Evolutionary conservation across 1,140 invertebrate species (phyloP).

Genomic region (Pseudomyrmex dendroicus): DNA sequence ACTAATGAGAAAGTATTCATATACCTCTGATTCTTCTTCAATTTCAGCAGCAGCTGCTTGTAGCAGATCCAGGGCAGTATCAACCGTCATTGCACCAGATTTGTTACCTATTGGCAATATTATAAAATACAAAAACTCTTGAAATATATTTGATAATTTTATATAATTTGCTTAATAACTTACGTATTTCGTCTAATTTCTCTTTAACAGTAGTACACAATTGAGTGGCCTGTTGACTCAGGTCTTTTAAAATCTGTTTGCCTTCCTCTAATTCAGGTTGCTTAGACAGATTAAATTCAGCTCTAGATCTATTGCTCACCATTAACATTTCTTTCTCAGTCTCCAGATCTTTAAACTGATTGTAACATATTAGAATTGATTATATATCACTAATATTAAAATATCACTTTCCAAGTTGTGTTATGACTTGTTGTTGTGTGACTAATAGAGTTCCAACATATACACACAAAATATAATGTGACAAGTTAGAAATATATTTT

Average conservation of each 20-base stretch:
- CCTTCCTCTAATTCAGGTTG: conserved; percentile 92
- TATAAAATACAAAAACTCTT: not conserved
- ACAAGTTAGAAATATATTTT: too few relatives aligned
- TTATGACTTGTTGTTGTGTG: too few relatives aligned
- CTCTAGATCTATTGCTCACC: conserved; percentile 93
- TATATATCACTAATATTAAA: not conserved
- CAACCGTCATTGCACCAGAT: conserved; percentile 89
- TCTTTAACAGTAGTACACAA: conserved; percentile 89
- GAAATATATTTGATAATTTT: too few relatives aligned
- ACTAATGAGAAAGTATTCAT: not conserved
- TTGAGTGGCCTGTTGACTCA: conserved; percentile 89
- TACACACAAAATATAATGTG: too few relatives aligned
- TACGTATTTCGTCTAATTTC: conserved; percentile 89
- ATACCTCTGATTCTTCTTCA: conserved; percentile 94
- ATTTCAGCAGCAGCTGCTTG: conserved; percentile 94
- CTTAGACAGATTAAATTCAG: conserved; percentile 94
- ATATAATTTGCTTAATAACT: conserved; percentile 73
- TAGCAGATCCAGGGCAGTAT: conserved; percentile 92
- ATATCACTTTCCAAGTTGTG: too few relatives aligned
- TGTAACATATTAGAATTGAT: not conserved
- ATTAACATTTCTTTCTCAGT: conserved; percentile 94
- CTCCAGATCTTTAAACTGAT: conserved; percentile 91
- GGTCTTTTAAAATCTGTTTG: conserved; percentile 88
- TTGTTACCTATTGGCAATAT: conserved; percentile 86
- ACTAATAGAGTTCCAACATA: too few relatives aligned